These are phyloP conservation scores for Caranx melampygus DNA, from an alignment of 2,113 vertebrate genomes.

Conservation along the genomic window DNA sequence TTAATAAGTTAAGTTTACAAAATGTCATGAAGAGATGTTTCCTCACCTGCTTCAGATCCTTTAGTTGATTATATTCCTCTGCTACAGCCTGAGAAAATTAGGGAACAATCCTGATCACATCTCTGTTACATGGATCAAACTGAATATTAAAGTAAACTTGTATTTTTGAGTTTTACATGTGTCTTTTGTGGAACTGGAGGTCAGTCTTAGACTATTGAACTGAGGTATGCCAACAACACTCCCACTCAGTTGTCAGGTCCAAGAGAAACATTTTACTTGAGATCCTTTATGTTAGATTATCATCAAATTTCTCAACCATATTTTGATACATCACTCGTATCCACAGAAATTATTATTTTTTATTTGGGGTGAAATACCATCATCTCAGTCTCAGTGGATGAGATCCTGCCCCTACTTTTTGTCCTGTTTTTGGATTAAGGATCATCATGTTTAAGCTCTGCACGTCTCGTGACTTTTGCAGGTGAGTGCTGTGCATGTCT, in stretches of 20 bases:
- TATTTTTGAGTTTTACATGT: too few species aligned
- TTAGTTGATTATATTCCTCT: constrained; percentile 90
- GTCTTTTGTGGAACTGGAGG: too few species aligned
- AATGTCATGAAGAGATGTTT: background rate
- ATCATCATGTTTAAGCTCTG: background rate
- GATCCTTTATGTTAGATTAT: too few species aligned
- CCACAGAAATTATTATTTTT: too few species aligned
- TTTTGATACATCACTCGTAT: too few species aligned
- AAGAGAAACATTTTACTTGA: too few species aligned
- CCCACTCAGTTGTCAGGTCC: too few species aligned
- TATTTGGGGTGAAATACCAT: background rate
- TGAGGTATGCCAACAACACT: too few species aligned
- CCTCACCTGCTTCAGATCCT: constrained; percentile 88
- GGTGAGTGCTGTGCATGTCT: constrained; percentile 8
- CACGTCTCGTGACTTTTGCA: background rate
- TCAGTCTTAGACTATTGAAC: too few species aligned
- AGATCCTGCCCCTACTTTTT: too few species aligned
- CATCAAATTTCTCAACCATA: too few species aligned
- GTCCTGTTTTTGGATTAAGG: background rate
- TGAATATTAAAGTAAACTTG: background rate
- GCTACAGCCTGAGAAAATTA: constrained; percentile 79
- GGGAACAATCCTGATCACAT: background rate
- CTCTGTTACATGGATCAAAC: background rate
- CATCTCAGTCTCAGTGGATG: too few species aligned
- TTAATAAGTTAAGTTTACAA: background rate